Percentiles rank a stretch among this genome's conserved stretches.
Conservation (phyloP, 2,113 vertebrate species). For the Sciurus niger region DNA sequence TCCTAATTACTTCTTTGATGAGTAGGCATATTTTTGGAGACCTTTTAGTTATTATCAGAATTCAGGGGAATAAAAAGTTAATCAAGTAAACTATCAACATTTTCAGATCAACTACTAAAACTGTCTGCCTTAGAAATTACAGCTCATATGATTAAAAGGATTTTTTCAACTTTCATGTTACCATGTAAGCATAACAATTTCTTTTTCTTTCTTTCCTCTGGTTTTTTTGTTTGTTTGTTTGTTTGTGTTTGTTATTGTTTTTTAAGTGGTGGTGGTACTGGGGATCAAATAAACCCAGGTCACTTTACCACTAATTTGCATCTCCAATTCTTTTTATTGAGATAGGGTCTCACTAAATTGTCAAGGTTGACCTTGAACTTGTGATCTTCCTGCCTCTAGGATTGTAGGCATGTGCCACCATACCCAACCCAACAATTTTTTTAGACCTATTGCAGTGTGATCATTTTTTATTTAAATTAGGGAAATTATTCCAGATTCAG, state of each 20-base stretch:
- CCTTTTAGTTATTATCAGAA: not conserved
- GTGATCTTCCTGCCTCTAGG: no score
- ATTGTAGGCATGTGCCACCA: no score
- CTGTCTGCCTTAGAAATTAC: slow-evolving; percentile 38
- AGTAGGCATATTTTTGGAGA: not conserved
- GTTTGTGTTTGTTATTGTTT: no score
- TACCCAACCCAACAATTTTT: not conserved
- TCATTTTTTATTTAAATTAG: slow-evolving; percentile 28
- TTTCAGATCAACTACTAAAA: slow-evolving; percentile 57
- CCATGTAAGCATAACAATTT: not conserved
- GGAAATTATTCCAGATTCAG: slow-evolving; percentile 60
- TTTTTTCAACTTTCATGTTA: slow-evolving; percentile 48
- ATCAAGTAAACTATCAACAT: slow-evolving; percentile 13
- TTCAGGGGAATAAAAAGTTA: slow-evolving; percentile 34
- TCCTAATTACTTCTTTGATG: slow-evolving; percentile 6
- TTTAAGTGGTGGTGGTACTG: no score
- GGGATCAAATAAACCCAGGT: no score
- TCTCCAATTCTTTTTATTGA: no score
- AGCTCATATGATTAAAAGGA: not conserved
- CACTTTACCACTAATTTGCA: no score
- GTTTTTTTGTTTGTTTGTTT: not conserved
- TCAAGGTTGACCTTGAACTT: no score
- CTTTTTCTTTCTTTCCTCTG: no score
- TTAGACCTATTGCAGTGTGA: not conserved
- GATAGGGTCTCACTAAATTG: no score